Base-by-base conservation (phyloP, 2,113 vertebrate species). In the Pipra filicauda region DNA sequence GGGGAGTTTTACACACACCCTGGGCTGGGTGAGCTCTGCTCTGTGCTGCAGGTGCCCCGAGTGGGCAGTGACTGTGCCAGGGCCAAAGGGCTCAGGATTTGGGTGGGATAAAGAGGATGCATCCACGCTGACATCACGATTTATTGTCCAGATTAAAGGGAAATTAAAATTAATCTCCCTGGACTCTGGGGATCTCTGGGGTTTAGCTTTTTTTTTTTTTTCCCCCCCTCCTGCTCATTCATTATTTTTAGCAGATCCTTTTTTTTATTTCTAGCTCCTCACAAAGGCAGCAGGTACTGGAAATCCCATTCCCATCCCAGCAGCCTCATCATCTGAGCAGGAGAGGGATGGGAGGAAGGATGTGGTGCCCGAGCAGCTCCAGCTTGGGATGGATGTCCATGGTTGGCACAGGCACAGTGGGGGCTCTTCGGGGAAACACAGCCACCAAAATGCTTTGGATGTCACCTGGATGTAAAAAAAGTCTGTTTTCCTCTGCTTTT, bases 121-220 rank as follows among this genome's bases (percentile, higher is more conserved):
- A 26, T 20, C 51, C 12, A 85, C 14, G 2, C 15, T 0, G 17
- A 52, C 3, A 3, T 41, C 23, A 10, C 28, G 22, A 30, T 43
- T 91, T 49, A 48, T 64, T 64, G 69, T 49, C 61, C 1, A 0
- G 95, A 92, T 96, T 92, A 91, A 84, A 90, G 31, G 55, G 89
- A 96, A 94, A 88, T 78, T 31, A 69, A 81, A 95, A 81, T 90
- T 90, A 89, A 95, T 95, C 93, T 31, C 52, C 52, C 52, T 54
- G 52, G 52, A 54, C 93, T 83, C 23, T 0, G 37, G 37, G 82
- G 57, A 78, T 84, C 72, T 51, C 69, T 26, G 70, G 51, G 89
- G 22, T 70, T 95, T 92, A 93, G 43, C 52, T 0, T 55, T 91
- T 91, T 85, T 93, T 26, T 26, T 8, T 24, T 49, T 49, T 14